These are phyloP conservation scores for Ptychobarbus kaznakovi DNA, from an alignment of 2,797 vertebrate genomes.

Conservation along the genomic window DNA sequence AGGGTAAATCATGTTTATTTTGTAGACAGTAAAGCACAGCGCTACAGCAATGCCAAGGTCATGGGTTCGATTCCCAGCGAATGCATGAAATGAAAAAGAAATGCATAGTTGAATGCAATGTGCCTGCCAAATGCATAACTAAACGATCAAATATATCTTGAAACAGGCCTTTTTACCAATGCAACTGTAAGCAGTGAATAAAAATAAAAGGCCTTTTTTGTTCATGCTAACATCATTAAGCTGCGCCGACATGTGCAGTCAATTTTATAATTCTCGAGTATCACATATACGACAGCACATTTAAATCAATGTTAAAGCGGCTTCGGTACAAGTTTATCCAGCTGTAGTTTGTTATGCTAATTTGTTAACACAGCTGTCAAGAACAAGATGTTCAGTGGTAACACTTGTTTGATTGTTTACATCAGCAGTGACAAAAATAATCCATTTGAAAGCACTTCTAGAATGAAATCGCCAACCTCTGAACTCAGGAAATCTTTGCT, in stretches of 20 bases:
- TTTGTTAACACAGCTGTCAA: slow-evolving; percentile 49
- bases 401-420: slow-evolving; percentile 49
- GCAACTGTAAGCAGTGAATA: neutral
- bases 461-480: slow-evolving; percentile 42
- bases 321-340: slow-evolving; percentile 43
- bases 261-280: slow-evolving; percentile 11
- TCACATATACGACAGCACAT: slow-evolving; percentile 26
- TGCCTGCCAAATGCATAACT: neutral
- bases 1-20: neutral
- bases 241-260: slow-evolving; percentile 6
- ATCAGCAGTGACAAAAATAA: slow-evolving; percentile 47
- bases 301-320: slow-evolving; percentile 22
- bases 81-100: neutral
- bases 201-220: neutral
- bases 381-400: slow-evolving; percentile 40
- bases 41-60: neutral
- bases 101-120: neutral
- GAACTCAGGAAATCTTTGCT: slow-evolving; percentile 48
- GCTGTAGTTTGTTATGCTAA: slow-evolving; percentile 56
- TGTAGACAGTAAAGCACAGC: neutral
- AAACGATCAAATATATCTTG: neutral
- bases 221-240: slow-evolving; percentile 14
- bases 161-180: neutral
- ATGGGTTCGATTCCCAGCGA: neutral
- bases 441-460: slow-evolving; percentile 35